Conservation (phyloP, 2,888 invertebrate species). For the Cerceris ruficornis region DNA sequence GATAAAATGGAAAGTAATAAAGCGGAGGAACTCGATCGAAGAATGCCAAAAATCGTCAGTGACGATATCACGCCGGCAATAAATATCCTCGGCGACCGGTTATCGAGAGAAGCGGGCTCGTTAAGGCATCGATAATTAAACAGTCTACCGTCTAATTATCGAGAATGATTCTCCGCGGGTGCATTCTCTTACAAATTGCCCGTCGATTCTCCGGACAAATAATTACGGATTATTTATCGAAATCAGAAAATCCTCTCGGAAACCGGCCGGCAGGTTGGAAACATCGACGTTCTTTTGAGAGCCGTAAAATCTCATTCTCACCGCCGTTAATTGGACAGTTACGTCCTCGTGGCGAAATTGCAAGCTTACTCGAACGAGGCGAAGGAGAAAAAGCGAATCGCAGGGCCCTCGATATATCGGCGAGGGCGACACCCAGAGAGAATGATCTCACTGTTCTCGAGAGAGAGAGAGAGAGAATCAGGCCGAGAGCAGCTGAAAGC, state of each 20-base stretch:
- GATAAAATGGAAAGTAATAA: too few species aligned
- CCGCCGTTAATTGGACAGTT: too few species aligned
- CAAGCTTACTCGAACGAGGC: neutral
- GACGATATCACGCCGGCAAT: too few species aligned
- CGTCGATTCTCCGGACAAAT: too few species aligned
- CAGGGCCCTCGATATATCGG: neutral
- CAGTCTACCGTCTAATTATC: neutral
- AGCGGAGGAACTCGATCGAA: too few species aligned
- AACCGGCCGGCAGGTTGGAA: too few species aligned
- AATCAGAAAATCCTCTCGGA: too few species aligned
- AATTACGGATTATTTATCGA: too few species aligned
- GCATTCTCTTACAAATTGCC: too few species aligned
- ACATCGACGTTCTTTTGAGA: neutral
- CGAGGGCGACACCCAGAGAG: constrained; percentile 28
- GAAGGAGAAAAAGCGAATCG: constrained; percentile 27
- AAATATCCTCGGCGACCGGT: too few species aligned
- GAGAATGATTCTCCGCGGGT: neutral
- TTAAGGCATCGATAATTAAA: neutral
- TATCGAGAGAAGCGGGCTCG: neutral
- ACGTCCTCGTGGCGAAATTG: neutral
- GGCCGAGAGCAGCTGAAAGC: constrained; percentile 49
- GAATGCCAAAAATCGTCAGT: too few species aligned
- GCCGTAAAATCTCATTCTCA: neutral
- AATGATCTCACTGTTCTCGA: constrained; percentile 28
- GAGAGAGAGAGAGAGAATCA: constrained; percentile 37